Evolutionary conservation across 2,888 invertebrate genomes (phyloP), one percentile per base, ranked within the genome.

Genomic region (Ormyrus nitidulus): DNA sequence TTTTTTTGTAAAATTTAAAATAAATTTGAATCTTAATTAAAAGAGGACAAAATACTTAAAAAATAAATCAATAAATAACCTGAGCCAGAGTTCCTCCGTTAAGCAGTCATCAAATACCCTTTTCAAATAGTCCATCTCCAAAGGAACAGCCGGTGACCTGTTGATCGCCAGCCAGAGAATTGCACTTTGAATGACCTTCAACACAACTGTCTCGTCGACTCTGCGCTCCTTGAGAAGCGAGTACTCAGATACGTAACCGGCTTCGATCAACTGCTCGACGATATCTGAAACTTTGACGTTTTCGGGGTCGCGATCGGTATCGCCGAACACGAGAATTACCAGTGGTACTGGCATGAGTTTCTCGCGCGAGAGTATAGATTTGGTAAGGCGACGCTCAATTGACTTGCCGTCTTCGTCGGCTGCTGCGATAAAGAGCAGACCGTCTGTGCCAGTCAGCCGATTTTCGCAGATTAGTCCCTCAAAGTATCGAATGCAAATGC

Each of bases 21-120:
- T 34, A 34, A 34, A 34, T 34, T 3, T 34, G 34, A 34, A 34
- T 34, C 34, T 34, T 34, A 34, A 34, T 34, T 34, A 34, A 34
- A 34, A 34, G 3, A 34, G 34, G 34, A 4, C 0, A 34, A 34
- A 34, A 34, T 34, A 4, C 34, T 34, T 34, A 34, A 34, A 34
- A 34, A 34, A 34, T 34, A 34, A 34, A 34, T 34, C 34, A 34
- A 34, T 34, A 34, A 53, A 10, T n/a, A 53, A 89, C 89, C 88
- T 87, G 6, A 89, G 80, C 90, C 90, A 90, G 10, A 90, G 83
- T 78, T 89, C 89, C 64, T 90, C 88, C 5, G 87, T 87, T 58
- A 90, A 80, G 73, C 87, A 88, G 61, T 81, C 83, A 51, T 86
- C 85, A 51, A 85, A 83, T 11, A 89, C 76, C 7, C 83, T 84